Evolutionary conservation across 92 coral and sea anemone genomes (phyloP), one percentile per base, ranked within the genome.

Genomic region (Palythoa grandiflora): DNA sequence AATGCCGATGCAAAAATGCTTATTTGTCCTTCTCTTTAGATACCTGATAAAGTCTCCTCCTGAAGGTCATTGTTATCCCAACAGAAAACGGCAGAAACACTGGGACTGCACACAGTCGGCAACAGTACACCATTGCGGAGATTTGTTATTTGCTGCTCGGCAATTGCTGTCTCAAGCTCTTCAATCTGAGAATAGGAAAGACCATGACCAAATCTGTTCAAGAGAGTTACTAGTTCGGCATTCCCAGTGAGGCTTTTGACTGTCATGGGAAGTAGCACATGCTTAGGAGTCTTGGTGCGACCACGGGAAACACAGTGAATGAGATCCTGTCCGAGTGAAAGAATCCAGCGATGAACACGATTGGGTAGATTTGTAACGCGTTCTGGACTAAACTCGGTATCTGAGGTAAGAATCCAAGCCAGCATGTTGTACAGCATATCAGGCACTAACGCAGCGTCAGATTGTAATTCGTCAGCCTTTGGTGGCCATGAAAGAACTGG

Each of bases 61-160:
- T 77, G 90, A 38, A 93, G 88, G 77, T 93, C 93, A 71, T 93
- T 93, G 90, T 88, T 93, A 73, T 91, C 96, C 93, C 92, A 93
- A 39, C 93, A 89, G 48, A 91, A 84, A 2, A 91, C 71, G 75
- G 87, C 93, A 72, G 93, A 89, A 75, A 88, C 90, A 15, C 66
- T 70, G 10, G 86, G 88, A 68, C 83, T 59, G 87, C 93, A 84
- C 5, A 68, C 88, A 55, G 74, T 81, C 65, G 93, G 95, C 59
- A 93, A 55, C 50, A 93, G 72, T 72, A 88, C 83, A 72, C 91
- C 93, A 84, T 85, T 68, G 51, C 75, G 84, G 55, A 86, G 78
- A 81, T 85, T 80, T 60, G 87, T 84, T 79, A 88, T 77, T 87
- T 91, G 87, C 37, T 20, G 75, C 70, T 92, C 91, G 35, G 89